Conservation (phyloP, 35 echinoderm and acorn worm species). For the Ophiothrix spiculata region DNA sequence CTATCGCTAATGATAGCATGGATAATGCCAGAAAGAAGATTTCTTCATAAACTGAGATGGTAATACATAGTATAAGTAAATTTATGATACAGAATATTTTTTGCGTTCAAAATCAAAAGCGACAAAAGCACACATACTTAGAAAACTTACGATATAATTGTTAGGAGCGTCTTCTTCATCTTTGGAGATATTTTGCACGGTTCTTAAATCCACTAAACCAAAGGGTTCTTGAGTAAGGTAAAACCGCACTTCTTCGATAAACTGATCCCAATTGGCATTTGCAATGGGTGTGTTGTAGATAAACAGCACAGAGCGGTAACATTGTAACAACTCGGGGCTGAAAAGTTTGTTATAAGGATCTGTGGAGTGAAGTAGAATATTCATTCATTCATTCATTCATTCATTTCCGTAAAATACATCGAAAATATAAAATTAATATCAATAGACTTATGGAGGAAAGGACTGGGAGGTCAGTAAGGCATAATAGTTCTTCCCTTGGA, state of each 20-base stretch:
- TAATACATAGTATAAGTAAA: no score
- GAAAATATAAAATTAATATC: background rate
- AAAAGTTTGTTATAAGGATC: constrained; percentile 26
- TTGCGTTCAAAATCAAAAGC: no score
- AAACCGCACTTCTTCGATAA: constrained; percentile 1
- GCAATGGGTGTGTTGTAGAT: constrained; percentile 48
- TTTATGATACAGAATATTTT: no score
- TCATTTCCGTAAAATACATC: background rate
- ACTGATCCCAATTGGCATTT: constrained; percentile 25
- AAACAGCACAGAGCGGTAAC: constrained; percentile 34
- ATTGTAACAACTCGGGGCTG: constrained; percentile 16
- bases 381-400: no score
- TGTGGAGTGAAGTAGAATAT: background rate
- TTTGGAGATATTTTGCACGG: background rate
- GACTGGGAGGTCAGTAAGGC: background rate
- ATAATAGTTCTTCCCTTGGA: background rate
- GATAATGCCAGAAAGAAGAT: no score
- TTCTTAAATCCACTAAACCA: background rate
- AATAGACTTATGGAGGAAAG: background rate
- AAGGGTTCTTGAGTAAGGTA: background rate
- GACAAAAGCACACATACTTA: no score
- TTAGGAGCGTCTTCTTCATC: background rate
- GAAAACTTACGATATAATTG: background rate
- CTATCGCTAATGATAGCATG: no score
- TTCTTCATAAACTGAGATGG: no score